Evolutionary conservation across 2,113 vertebrate species (phyloP).

Genomic region (Antechinus flavipes): DNA sequence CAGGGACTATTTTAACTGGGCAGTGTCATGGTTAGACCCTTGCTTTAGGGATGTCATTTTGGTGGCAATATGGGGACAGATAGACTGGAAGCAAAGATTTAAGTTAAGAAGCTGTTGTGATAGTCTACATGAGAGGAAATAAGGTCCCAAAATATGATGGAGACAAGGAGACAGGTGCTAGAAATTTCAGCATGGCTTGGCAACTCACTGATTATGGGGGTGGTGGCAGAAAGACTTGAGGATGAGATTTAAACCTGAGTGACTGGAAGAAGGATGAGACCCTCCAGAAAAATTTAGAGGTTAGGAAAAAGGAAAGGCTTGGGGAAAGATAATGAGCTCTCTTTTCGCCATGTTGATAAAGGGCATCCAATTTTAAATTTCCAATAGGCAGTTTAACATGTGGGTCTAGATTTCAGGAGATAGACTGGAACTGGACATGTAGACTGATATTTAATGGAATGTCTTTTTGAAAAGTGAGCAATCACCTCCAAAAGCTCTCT

Average conservation of each 20-base stretch:
- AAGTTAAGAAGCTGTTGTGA: not conserved
- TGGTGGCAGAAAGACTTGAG: not conserved
- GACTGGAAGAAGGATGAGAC: not conserved
- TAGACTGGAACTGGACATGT: not conserved
- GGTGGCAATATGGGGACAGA: not conserved
- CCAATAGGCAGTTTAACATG: not conserved
- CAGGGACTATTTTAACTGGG: not conserved
- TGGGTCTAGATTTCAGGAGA: not conserved
- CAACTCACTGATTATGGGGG: not conserved
- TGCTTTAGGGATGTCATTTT: not conserved
- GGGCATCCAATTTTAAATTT: not conserved
- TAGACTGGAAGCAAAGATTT: not conserved
- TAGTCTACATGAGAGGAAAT: not conserved
- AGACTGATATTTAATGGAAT: not conserved
- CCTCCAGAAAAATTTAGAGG: not conserved
- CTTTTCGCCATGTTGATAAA: not conserved
- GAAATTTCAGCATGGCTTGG: not conserved
- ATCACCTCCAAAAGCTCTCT: not conserved
- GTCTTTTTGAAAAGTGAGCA: not conserved
- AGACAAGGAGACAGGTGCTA: not conserved
- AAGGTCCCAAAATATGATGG: not conserved
- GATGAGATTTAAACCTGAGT: not conserved
- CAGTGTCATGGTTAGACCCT: not conserved
- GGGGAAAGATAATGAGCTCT: not conserved
- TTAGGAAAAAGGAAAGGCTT: not conserved